Base-by-base conservation (phyloP, 2,113 vertebrate genomes). In the Aramus guarauna region DNA sequence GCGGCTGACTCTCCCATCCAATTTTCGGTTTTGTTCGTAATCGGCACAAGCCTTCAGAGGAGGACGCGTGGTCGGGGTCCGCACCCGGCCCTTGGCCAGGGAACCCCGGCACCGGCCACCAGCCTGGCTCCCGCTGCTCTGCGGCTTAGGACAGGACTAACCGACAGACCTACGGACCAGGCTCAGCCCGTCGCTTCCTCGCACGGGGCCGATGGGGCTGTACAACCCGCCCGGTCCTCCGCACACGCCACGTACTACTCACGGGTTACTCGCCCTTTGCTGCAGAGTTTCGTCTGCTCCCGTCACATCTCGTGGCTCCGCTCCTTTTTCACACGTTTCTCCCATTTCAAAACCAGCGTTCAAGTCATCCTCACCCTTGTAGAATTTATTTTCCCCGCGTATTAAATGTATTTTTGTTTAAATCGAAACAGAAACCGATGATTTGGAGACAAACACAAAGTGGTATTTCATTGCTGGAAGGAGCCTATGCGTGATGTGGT, bases 211-310 rank as follows among this genome's bases (percentile, higher is more conserved):
- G 36, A 3, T 12, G 26, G 6, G 11, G 55, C 34, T 27, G 10
- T 6, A 7, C 20, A 1, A 7, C 6, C 63, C 21, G 2, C n/a
- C 21, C 4, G 0, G 48, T 30, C 60, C 75, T 27, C 21, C 0
- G 29, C 59, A n/a, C 59, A 36, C 2, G 1, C 59, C 52, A 3
- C 0, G 7, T 18, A 1, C 15, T 18, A 0, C 2, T 18, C 5
- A 13, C 3, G 1, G 4, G 9, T 48, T 4, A 5, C 18, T 5
- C 27, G 29, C 63, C 30, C 34, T 41, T 45, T 2, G 17, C 50
- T 8, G 3, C 1, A 2, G 0, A 11, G 16, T 56, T 84, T 18
- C 11, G 12, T 11, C 45, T 27, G 17, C 48, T 86, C 41, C 58
- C 10, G 52, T 43, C 5, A 0, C 45, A 19, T 21, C 34, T 9